Base-by-base conservation (phyloP, 1,140 invertebrate genomes). In the Drosophila grimshawi region DNA sequence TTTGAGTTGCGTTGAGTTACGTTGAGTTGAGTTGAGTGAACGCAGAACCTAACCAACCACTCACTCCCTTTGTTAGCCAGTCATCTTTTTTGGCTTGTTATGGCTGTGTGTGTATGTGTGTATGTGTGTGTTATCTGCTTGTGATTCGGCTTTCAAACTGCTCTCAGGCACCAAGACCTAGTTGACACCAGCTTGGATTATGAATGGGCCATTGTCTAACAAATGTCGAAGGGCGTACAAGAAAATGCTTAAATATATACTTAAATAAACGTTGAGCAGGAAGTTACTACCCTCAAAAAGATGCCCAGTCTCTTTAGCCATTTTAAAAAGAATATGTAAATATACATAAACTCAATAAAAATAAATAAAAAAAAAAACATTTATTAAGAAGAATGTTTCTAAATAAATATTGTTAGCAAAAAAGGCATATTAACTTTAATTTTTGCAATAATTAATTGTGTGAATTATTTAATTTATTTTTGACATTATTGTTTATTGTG, bases 11-110 rank as follows among this genome's bases (percentile, higher is more conserved):
- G 19, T 19, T 19, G 19, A 19, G 19, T n/a, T n/a, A n/a, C n/a
- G n/a, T n/a, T n/a, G 10, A 10, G 39, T 41, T 10, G 8, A 41
- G 7, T 41, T 3, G 39, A 10, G 39, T 41, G 19, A 19, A 19
- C 19, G 19, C 19, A 19, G 19, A 19, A 41, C 39, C 39, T 2
- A 3, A 41, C 37, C 37, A 41, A 33, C 33, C 33, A 5, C 39
- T 4, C 39, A n/a, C 39, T n/a, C 39, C n/a, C 1, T 43, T n/a
- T n/a, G 78, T 67, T 19, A 48, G 66, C 59, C 66, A 71, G 76
- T 78, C 76, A 77, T 78, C 74, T 10, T 49, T 60, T 77, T 64
- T 27, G 72, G 32, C 29, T 69, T n/a, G n/a, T 62, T 27, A 41
- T 45, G 35, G 19, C 19, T 56, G 33, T 5, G 4, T 4, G 4